These are phyloP conservation scores for Chascanopsetta lugubris DNA, from an alignment of 2,113 vertebrate genomes.

Conservation along the genomic window DNA sequence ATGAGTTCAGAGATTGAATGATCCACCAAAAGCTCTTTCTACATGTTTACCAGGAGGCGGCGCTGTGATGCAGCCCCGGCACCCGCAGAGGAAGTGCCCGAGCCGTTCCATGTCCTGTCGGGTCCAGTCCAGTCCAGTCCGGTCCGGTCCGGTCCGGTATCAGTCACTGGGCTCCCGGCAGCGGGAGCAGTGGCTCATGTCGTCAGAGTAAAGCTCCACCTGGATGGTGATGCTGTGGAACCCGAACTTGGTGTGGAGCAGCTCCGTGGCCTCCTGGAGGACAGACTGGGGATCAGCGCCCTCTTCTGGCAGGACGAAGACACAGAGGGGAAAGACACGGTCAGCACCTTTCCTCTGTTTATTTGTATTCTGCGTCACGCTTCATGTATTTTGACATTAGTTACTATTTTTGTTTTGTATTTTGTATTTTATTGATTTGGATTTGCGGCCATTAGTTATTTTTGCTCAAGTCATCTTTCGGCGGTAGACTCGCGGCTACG, in stretches of 20 bases:
- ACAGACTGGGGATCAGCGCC: constrained; percentile 81
- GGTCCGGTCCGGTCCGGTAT: constrained; percentile 32
- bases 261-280: constrained; percentile 85
- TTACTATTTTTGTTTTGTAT: too few species aligned
- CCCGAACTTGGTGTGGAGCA: constrained; percentile 88
- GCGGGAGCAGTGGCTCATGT: constrained; percentile 85
- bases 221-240: constrained; percentile 91
- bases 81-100: constrained; percentile 18
- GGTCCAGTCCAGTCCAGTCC: constrained; percentile 17
- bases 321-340: neutral
- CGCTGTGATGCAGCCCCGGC: constrained; percentile 13
- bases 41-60: constrained; percentile 12
- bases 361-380: neutral
- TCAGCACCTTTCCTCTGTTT: neutral
- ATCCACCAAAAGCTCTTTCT: neutral
- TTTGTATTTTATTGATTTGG: too few species aligned
- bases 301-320: constrained; percentile 81
- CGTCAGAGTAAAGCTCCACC: constrained; percentile 87
- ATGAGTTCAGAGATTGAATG: too few species aligned
- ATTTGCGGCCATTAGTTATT: too few species aligned
- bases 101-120: constrained; percentile 21
- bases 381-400: too few species aligned
- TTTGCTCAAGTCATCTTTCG: too few species aligned
- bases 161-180: constrained; percentile 86
- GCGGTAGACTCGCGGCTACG: too few species aligned